Evolutionary conservation across 1,140 invertebrate species (phyloP), one percentile per base, ranked within the genome.

Genomic region (Batillaria attramentaria): DNA sequence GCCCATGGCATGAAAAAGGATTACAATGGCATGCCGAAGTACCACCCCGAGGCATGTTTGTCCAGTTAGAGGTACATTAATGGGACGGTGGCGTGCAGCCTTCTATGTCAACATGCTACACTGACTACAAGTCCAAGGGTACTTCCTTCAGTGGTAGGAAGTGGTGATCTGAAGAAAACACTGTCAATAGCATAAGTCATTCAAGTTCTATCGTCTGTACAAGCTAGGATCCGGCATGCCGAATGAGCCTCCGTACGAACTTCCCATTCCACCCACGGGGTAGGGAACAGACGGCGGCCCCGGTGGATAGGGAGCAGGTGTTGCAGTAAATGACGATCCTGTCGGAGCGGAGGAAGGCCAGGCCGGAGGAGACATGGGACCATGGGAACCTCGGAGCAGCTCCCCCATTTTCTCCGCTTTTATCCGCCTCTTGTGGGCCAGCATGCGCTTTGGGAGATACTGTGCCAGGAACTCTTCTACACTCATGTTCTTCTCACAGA

Each of bases 391-490:
- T 78, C 84, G 93, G 46, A 96, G 92, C 2, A 97, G 87, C 88
- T 97, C 96, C 74, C 93, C 92, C 93, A 97, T 94, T 92, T 97
- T 97, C 74, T 97, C 96, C 24, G 95, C 94, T 92, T 97, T 97
- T 0, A 97, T 94, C 87, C 95, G 94, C 54, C 95, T 92, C 60
- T 95, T 83, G 87, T 97, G 96, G 93, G 96, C 95, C 43, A 93
- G 89, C 87, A 95, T 95, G 18, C 96, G 92, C 81, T 93, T 92
- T 2, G 92, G 92, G 70, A 95, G 91, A 90, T 96, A 97, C 76
- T 95, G 93, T 46, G 95, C 94, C 10, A 97, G 88, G 86, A 97
- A 97, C 78, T 94, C 93, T 33, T 97, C 96, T 0, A 96, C 92
- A 82, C 94, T 93, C 24, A 94, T 91, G 80, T 95, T 94, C 57